Conservation (phyloP, 2,888 invertebrate species). For the Argyra leucocephala region DNA sequence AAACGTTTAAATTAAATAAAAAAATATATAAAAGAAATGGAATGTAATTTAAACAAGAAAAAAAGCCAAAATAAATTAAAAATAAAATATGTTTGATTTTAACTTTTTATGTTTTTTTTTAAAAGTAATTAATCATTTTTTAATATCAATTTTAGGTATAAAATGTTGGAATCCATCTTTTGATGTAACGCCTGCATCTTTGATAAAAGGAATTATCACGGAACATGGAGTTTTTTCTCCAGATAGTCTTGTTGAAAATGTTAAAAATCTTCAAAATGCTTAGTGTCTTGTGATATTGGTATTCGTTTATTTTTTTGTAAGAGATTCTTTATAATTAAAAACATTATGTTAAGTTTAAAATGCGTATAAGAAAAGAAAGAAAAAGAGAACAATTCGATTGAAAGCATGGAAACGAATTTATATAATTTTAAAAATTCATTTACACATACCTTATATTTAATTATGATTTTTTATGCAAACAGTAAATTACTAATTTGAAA, state of each 20-base stretch:
- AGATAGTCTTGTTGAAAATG: conserved; percentile 37
- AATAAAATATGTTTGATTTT: neutral
- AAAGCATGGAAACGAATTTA: neutral
- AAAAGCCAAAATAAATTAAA: too few species aligned
- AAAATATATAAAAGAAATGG: neutral
- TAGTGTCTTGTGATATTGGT: conserved; percentile 1
- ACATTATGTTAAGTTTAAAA: neutral
- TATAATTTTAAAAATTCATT: neutral
- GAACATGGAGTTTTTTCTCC: conserved; percentile 80
- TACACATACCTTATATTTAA: neutral
- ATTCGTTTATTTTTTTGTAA: neutral
- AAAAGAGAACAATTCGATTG: neutral
- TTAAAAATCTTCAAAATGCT: conserved; percentile 28
- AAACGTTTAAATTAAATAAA: neutral
- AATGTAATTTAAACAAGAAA: too few species aligned
- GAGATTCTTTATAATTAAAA: conserved; percentile 1
- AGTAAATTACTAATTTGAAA: too few species aligned
- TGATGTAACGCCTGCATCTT: conserved; percentile 86
- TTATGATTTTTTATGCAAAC: neutral
- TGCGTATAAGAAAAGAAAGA: neutral
- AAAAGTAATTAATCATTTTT: conserved; percentile 1
- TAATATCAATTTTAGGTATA: conserved; percentile 54
- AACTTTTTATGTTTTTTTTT: neutral
- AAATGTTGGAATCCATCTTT: conserved; percentile 97
- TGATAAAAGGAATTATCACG: conserved; percentile 91